Evolutionary conservation across 2,113 vertebrate genomes (phyloP), one percentile per base, ranked within the genome.

Genomic region (Kryptolebias marmoratus): DNA sequence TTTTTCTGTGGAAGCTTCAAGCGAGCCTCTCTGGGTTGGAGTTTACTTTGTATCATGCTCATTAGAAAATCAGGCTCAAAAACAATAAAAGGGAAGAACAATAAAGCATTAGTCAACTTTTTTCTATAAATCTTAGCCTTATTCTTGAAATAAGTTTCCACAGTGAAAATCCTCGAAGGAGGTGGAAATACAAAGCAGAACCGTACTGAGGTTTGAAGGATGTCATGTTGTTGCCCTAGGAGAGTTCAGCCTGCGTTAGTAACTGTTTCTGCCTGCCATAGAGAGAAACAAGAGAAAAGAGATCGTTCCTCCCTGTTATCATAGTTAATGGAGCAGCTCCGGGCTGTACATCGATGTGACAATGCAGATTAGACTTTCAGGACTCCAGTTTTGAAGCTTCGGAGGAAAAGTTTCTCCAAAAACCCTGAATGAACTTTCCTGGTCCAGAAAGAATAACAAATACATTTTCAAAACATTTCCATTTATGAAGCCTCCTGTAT

Each of bases 271-370:
- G 76, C 65, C 80, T 85, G 68, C 65, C 75, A 75, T 5, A 39
- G 71, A 68, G 60, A 81, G 81, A 84, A 80, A 81, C 80, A 72
- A 84, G 80, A 72, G 71, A 68, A 71, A 81, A 73, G 71, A 79
- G 71, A 28, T 82, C 63, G 63, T 85, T 83, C 67, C 71, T 69
- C 57, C 76, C 56, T 73, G 86, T 90, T 88, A 89, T 86, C 83
- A 80, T 47, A 79, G 88, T 85, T 90, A 89, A 90, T 82, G 75
- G 82, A 90, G 79, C 76, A 71, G 87, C 88, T 89, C 61, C 39
- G 10, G 87, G 85, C 80, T 81, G 75, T 78, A 82, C 82, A 80
- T 80, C 64, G 69, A 85, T 79, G 73, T 86, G 79, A 88, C 90
- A 78, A 79, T 75, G 75, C 78, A 80, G 80, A 91, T 85, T 87